phyloP scores from a whole-genome alignment of 2,888 invertebrate genomes.

The Branchinecta sandiegonensis region DNA sequence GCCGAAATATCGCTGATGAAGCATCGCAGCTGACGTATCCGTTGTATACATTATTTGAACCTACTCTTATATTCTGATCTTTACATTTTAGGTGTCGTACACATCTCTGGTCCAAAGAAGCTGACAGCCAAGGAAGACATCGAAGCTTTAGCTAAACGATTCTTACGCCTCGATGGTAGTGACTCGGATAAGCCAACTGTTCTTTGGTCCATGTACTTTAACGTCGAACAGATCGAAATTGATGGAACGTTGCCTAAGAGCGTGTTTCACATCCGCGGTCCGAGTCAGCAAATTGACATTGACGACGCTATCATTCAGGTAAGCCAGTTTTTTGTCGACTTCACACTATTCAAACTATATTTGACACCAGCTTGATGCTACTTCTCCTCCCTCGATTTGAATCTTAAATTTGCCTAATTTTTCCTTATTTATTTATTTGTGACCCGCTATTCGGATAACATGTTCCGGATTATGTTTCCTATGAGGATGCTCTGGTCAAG shows the following conservation, averaged over 20 bases:
- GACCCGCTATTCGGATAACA: no score
- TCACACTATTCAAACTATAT: no score
- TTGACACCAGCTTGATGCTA: no score
- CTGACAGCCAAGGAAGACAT: not conserved
- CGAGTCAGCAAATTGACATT: not conserved
- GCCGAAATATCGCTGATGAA: no score
- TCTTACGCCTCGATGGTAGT: not conserved
- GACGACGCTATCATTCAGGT: not conserved
- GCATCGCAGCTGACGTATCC: no score
- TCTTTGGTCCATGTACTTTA: conserved; percentile 9
- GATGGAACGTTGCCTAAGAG: not conserved
- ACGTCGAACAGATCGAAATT: not conserved
- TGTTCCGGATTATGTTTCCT: no score
- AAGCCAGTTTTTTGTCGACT: not conserved
- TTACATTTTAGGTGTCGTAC: conserved; percentile 8
- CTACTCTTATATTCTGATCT: not conserved
- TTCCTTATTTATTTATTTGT: no score
- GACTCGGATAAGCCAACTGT: not conserved
- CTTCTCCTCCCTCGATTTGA: no score
- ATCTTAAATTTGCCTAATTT: no score
- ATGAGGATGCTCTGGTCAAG: no score
- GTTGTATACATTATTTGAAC: no score
- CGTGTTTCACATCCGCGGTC: not conserved
- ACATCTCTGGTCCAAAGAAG: not conserved
- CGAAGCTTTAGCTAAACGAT: conserved; percentile 11